A percentile compares a stretch with the other conserved stretches of the same genome.
phyloP scores from a whole-genome alignment of 2,888 invertebrate genomes.

The Oscheius myriophilus region DNA sequence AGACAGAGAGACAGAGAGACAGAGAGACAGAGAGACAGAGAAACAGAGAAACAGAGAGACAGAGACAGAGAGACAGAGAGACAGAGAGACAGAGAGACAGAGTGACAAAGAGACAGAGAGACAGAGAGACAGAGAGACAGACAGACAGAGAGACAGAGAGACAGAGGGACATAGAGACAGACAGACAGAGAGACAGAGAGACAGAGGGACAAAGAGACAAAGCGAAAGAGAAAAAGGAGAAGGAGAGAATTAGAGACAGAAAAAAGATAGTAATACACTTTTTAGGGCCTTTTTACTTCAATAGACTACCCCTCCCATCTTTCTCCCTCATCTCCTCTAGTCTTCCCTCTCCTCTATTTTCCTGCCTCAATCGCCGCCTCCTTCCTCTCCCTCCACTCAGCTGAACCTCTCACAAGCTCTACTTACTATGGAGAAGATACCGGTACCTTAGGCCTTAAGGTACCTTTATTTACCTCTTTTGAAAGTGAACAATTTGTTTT shows the following conservation, averaged over 20 bases:
- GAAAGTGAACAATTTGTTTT: conserved; percentile 19
- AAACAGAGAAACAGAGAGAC: neutral
- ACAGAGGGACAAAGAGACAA: too few species aligned
- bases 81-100: too few species aligned
- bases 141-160: too few species aligned
- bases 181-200: too few species aligned
- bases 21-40: too few species aligned
- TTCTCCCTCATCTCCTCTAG: conserved; percentile 8
- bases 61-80: neutral
- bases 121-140: too few species aligned
- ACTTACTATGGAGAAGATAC: conserved; percentile 75
- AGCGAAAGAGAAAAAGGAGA: neutral
- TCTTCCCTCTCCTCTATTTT: conserved; percentile 71
- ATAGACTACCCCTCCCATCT: conserved; percentile 11
- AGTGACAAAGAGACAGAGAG: too few species aligned
- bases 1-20: too few species aligned
- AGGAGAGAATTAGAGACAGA: neutral
- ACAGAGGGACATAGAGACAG: too few species aligned
- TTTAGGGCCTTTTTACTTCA: neutral
- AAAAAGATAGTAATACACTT: neutral
- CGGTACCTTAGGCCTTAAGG: conserved; percentile 73
- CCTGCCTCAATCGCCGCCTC: conserved; percentile 71
- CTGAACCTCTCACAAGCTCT: conserved; percentile 74
- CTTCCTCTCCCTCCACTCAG: conserved; percentile 72
- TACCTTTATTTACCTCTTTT: conserved; percentile 44